Conservation (phyloP, 2,113 vertebrate species). For the Cheirogaleus medius region DNA sequence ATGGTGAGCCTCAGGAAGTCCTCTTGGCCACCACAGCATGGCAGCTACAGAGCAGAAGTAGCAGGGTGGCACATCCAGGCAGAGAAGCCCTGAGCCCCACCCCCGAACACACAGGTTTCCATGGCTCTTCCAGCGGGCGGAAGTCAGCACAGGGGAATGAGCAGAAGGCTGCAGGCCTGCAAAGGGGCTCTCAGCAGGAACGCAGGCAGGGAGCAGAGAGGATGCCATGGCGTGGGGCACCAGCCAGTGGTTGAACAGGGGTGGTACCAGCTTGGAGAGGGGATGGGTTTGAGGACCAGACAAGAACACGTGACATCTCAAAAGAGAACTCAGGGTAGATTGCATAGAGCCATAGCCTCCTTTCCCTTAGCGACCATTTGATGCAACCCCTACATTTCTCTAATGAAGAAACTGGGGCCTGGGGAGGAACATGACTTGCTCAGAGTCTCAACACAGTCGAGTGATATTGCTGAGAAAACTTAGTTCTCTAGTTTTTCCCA, state of each 20-base stretch:
- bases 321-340: background rate
- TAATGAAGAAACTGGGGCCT: background rate
- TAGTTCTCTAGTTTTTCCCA: background rate
- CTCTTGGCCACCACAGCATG: background rate
- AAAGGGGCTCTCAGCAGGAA: background rate
- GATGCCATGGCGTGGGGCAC: fast-evolving
- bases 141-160: background rate
- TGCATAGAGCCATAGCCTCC: background rate
- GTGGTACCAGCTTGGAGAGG: background rate
- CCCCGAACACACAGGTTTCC: background rate
- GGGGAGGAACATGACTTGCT: background rate
- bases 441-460: background rate
- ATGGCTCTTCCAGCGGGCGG: background rate
- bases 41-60: background rate
- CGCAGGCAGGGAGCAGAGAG: fast-evolving
- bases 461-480: background rate
- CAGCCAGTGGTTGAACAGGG: fast-evolving
- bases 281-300: background rate
- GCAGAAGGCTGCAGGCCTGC: background rate
- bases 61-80: background rate
- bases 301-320: background rate
- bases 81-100: fast-evolving
- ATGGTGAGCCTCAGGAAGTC: background rate
- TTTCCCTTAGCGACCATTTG: background rate
- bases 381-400: background rate